A percentile compares a stretch with the other conserved stretches of the same genome.
phyloP scores from a whole-genome alignment of 2,113 vertebrate species.

The Lagopus leucura region DNA sequence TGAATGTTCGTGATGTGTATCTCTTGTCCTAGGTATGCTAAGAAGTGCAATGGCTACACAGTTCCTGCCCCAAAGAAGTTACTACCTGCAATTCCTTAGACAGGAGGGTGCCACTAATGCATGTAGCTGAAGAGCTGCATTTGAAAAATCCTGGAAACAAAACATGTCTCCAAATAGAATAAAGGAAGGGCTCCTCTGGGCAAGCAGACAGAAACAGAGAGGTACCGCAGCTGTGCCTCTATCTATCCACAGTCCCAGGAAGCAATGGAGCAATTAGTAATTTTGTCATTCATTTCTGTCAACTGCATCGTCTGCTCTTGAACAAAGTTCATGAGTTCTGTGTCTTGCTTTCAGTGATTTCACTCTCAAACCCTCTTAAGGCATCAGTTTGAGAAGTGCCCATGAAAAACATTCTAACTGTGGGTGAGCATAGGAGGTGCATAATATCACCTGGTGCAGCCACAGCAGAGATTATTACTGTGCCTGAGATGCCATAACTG shows the following conservation, averaged over 20 bases:
- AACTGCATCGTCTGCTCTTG: too few relatives aligned
- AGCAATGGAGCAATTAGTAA: not conserved
- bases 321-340: too few relatives aligned
- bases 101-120: not conserved
- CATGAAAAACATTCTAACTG: too few relatives aligned
- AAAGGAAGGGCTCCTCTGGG: not conserved
- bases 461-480: not conserved
- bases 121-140: accelerated
- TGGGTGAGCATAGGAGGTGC: not conserved
- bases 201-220: not conserved
- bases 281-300: not conserved
- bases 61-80: not conserved
- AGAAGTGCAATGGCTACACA: not conserved
- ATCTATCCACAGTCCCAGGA: accelerated
- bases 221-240: not conserved
- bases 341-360: too few relatives aligned
- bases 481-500: not conserved
- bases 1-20: accelerated
- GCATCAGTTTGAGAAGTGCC: too few relatives aligned
- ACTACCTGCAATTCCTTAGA: not conserved
- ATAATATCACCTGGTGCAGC: accelerated
- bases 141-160: not conserved
- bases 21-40: not conserved
- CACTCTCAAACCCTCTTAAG: too few relatives aligned
- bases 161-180: not conserved